Conservation (phyloP, 2,797 vertebrate species). For the Dermochelys coriacea region DNA sequence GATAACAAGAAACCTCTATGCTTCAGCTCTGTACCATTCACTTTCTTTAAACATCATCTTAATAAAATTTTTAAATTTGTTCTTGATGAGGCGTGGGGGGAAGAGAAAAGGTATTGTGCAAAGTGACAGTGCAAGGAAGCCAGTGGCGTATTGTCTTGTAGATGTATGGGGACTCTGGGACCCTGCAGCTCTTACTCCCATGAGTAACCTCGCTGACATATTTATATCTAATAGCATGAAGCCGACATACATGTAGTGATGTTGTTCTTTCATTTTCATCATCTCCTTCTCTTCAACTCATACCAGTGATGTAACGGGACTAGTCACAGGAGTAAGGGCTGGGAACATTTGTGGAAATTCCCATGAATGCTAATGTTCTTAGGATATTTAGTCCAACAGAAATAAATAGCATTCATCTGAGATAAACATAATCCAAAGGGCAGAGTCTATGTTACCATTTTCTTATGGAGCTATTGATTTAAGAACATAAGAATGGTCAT, state of each 20-base stretch:
- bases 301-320: neutral
- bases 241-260: neutral
- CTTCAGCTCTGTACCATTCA: too few relatives aligned
- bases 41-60: too few relatives aligned
- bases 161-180: rapidly evolving
- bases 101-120: neutral
- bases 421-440: too few relatives aligned
- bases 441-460: neutral
- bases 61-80: too few relatives aligned
- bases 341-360: neutral
- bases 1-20: too few relatives aligned
- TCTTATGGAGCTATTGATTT: neutral
- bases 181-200: neutral
- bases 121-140: neutral
- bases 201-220: neutral
- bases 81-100: neutral
- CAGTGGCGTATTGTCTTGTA: neutral
- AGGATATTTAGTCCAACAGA: neutral
- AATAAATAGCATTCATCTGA: neutral
- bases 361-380: neutral
- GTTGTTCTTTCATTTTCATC: neutral
- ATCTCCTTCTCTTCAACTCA: neutral
- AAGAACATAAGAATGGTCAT: too few relatives aligned
- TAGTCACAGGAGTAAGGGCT: neutral
- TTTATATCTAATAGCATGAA: neutral